Base-by-base conservation (phyloP, 2,113 vertebrate species). In the Heterochromis multidens region DNA sequence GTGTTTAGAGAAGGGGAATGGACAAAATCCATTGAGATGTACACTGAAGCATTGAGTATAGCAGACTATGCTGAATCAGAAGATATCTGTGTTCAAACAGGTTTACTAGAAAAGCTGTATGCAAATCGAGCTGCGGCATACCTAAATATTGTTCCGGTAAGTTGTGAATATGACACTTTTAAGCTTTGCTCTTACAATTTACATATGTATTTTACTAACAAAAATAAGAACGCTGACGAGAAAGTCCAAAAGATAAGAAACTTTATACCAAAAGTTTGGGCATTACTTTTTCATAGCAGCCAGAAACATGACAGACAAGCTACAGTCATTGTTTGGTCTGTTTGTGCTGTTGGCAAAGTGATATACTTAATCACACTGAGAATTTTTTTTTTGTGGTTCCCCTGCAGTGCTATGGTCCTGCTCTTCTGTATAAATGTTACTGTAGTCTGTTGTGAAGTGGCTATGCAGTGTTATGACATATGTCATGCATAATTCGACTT, bases 51-150 rank as follows among this genome's bases (percentile, higher is more conserved):
- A 79, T 94, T 99, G 93, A 98, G 94, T 87, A 96, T 99, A 87
- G 97, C 98, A 4, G 97, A 97, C 40, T 99, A 99, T 88, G 98
- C 98, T 0, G 96, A 96, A 84, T 97, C 97, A 2, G 99, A 99
- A 93, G 98, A 99, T 8, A 97, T 99, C 86, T 85, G 92, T 33
- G 92, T 99, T 86, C 93, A 97, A 80, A 93, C 88, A 86, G 95
- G 96, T 92, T 94, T 97, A 67, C 89, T 97, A 88, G 99, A 99
- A 92, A 98, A 97, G 78, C 95, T 99, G 43, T 95, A 97, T 8
- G 96, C 98, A 84, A 99, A 99, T 95, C 97, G 98, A 84, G 98
- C 98, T 17, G 97, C 97, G 4, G 97, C 97, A 19, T 99, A 97
- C 87, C 95, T 98, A 80, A 97, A 97, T 85, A 97, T 98, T 95